Evolutionary conservation across 2,797 vertebrate genomes (phyloP), one percentile per base, ranked within the genome.

Genomic region (Momotus momota): DNA sequence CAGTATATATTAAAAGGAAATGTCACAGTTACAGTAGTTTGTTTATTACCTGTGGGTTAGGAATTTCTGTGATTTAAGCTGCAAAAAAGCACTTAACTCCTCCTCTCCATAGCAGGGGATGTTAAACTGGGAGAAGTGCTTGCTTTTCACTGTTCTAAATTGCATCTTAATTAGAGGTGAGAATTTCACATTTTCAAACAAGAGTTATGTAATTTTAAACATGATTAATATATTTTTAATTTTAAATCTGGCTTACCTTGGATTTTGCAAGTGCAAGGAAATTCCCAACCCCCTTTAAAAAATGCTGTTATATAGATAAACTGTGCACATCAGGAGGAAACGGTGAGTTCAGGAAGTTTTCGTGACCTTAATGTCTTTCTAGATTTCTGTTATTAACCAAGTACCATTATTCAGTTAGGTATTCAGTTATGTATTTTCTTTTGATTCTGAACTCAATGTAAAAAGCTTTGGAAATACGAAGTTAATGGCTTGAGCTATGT

Each of bases 1-100:
- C 0, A 0, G 1, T 4, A 1, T 46, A 11, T n/a, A 10, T 70
- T 75, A n/a, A 75, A 71, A 35, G 6, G n/a, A 48, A 25, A 4
- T 18, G 8, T 61, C 9, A 2, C 19, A 41, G 33, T 73, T 81
- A 11, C 2, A 41, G 0, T 57, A 61, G n/a, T 31, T 62, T 33
- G 3, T 64, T 60, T 94, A 46, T 55, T 57, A 38, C 11, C 14
- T 55, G 8, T 26, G 49, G 27, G 14, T 25, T 61, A 52, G 12
- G 43, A 66, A 51, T 64, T 77, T 71, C 49, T 79, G 19, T 70
- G 25, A 7, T 49, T 91, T 67, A 74, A 90, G 26, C 8, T 48
- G 23, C 12, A 31, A 60, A 71, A 71, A 71, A 60, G 6, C 15
- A 14, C 78, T 64, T 61, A 38, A 31, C 26, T 65, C 16, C 31